Base-by-base conservation (phyloP, 2,113 vertebrate genomes). In the Trichechus manatus region DNA sequence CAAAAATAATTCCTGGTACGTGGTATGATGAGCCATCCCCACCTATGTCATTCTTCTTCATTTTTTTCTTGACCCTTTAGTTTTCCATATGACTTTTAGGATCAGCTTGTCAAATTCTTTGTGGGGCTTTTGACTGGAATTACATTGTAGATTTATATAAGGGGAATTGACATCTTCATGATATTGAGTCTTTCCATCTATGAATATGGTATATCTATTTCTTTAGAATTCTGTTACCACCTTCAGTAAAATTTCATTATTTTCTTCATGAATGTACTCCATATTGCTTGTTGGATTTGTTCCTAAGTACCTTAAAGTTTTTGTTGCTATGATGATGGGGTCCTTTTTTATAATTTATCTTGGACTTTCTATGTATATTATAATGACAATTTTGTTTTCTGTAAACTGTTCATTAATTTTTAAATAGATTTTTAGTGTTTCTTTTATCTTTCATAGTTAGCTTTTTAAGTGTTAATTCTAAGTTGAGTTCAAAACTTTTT, bases 341-440 rank as follows among this genome's bases (percentile, higher is more conserved):
- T 88, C 77, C 50, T 81, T 91, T 74, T 64, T 64, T 56, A 17
- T 56, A 56, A 56, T 75, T 91, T 93, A 63, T 89, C 61, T 93
- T 77, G 31, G 44, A 64, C 47, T 93, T 94, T 20, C 42, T 83
- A 0, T 94, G 50, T 93, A 77, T 72, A 77, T 74, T 93, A n/a
- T 59, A 82, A 61, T 89, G 25, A 93, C 33, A 89, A 2, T 91
- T 94, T 81, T 94, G 39, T 95, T 96, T 92, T 9, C 9, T 85
- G 1, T 85, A 66, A 64, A 75, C 96, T 96, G 44, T 94, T 86
- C 50, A 44, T 95, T 94, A 63, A 72, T n/a, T 92, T 94, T 91
- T 50, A 74, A 59, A 25, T 94, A 79, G 7, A 10, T 74, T 94
- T 95, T 93, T 31, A 93, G 15, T 88, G 10, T 95, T 96, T 27